Conservation (phyloP, 2,797 vertebrate genomes). For the Onychomys torridus region DNA sequence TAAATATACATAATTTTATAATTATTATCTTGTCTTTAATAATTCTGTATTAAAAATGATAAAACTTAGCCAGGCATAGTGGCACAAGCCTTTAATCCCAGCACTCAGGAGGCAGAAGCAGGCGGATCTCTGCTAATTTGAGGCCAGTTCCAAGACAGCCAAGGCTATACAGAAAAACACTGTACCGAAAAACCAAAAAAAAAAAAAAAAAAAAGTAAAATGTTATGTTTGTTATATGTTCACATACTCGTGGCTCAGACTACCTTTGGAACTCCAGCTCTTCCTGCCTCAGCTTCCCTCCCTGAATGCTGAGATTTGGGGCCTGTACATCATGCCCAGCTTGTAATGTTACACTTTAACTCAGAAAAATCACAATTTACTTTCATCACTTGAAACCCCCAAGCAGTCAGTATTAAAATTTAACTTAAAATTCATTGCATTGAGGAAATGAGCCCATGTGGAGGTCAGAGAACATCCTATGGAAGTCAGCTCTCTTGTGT, state of each 20-base stretch:
- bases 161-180: background rate
- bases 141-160: background rate
- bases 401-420: conserved; percentile 15
- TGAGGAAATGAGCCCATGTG: background rate
- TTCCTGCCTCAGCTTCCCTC: background rate
- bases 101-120: too few species aligned
- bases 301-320: background rate
- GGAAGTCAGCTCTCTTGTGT: background rate
- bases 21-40: background rate
- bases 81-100: too few species aligned
- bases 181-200: background rate
- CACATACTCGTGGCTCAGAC: background rate
- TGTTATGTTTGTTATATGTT: background rate
- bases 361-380: conserved; percentile 11
- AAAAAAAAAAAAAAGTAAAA: background rate
- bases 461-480: background rate
- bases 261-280: background rate
- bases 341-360: background rate
- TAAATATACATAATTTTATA: background rate
- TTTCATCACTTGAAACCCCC: conserved; percentile 20
- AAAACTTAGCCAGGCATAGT: background rate
- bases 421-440: background rate
- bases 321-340: background rate
- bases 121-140: too few species aligned
- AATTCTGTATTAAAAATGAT: background rate